phyloP scores from a whole-genome alignment of 2,797 vertebrate species.

The Acrossocheilus fasciatus region DNA sequence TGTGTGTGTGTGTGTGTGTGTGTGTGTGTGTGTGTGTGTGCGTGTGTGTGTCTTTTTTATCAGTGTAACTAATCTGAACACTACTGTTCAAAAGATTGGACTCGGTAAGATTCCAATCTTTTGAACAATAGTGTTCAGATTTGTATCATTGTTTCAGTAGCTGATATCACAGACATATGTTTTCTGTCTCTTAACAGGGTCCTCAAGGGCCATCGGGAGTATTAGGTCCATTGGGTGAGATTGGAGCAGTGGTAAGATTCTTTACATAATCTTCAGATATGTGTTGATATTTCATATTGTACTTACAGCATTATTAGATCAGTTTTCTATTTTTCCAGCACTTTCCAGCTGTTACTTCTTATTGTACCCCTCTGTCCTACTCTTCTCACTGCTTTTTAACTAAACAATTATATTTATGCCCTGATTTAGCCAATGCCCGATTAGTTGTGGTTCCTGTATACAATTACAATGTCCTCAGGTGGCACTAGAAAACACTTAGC shows the following conservation, averaged over 20 bases:
- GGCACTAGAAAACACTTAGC: not conserved
- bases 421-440: not conserved
- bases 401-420: not conserved
- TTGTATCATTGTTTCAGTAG: not conserved
- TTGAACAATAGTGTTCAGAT: not conserved
- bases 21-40: too few relatives aligned
- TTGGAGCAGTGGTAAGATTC: constrained; percentile 84
- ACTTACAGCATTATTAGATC: not conserved
- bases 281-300: not conserved
- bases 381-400: not conserved
- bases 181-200: constrained; percentile 77
- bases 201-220: constrained; percentile 85
- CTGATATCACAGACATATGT: not conserved
- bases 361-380: not conserved
- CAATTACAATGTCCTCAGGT: constrained; percentile 4
- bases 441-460: not conserved
- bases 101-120: too few relatives aligned
- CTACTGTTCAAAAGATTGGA: too few relatives aligned
- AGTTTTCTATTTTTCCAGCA: not conserved
- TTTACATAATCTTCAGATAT: constrained; percentile 41
- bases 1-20: too few relatives aligned
- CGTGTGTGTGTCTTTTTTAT: not conserved
- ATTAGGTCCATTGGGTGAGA: constrained; percentile 86
- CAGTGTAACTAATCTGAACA: not conserved
- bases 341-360: constrained; percentile 3